These are phyloP conservation scores for Anadara kagoshimensis DNA, from an alignment of 1,140 invertebrate species.

Conservation along the genomic window DNA sequence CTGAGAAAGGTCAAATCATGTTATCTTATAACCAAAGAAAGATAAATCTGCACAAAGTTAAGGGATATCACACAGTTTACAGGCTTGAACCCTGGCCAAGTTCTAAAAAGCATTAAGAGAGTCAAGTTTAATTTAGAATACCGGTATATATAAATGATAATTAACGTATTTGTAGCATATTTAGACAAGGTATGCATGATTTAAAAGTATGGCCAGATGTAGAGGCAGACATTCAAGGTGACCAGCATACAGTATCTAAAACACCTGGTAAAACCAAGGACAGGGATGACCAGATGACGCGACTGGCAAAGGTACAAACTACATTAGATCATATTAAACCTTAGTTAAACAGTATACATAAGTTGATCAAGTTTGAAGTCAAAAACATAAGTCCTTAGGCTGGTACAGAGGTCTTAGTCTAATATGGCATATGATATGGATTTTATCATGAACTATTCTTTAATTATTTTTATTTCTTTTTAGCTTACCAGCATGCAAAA, in stretches of 20 bases:
- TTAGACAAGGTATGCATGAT: conserved; percentile 77
- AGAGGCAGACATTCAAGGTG: conserved; percentile 82
- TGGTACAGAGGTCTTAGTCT: too few relatives aligned
- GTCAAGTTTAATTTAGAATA: neutral
- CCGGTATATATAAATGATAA: conserved; percentile 23
- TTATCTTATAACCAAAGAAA: too few relatives aligned
- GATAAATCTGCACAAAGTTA: neutral
- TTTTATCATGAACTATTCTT: too few relatives aligned
- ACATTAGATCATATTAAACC: too few relatives aligned
- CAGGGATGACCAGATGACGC: conserved; percentile 90
- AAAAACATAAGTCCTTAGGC: too few relatives aligned
- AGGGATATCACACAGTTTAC: neutral
- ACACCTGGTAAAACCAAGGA: conserved; percentile 73
- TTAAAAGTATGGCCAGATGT: conserved; percentile 76
- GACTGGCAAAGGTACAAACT: conserved; percentile 83
- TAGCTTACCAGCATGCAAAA: too few relatives aligned
- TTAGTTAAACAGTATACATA: too few relatives aligned
- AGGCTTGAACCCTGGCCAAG: neutral
- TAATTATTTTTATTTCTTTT: too few relatives aligned
- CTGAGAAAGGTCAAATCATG: too few relatives aligned
- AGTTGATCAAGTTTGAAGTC: too few relatives aligned
- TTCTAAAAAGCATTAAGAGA: neutral
- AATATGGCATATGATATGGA: too few relatives aligned
- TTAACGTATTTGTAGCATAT: conserved; percentile 51
- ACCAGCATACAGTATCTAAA: conserved; percentile 89